Base-by-base conservation (phyloP, 2,888 invertebrate species). In the Alitta virens region DNA sequence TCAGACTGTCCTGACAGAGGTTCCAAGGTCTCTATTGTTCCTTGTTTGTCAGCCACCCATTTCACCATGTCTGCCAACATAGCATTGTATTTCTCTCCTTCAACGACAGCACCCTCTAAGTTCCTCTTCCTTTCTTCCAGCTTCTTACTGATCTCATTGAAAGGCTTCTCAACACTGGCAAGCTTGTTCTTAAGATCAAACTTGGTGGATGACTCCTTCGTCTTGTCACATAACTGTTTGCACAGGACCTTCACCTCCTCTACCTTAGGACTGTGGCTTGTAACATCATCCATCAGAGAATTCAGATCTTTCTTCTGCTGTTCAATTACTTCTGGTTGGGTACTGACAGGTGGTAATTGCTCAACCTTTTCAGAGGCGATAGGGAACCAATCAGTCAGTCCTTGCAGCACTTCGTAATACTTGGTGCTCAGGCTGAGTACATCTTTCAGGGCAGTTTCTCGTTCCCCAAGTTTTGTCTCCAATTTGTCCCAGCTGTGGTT, bases 361-460 rank as follows among this genome's bases (percentile, higher is more conserved):
- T 95, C 95, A 63, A 96, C 84, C 72, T 91, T 90, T 74, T 95
- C 94, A 33, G 90, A 89, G 72, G 95, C 92, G 64, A 88, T 88
- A 77, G 92, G 91, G 54, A 96, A 82, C n/a, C 94, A 92, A 78
- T 92, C 92, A 21, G 90, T 86, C 5, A 97, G 84, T 1, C 92
- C 86, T 62, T 90, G 88, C 2, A 94, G 85, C 1, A 91, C 91
- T 0, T 92, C 91, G 83, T 94, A 94, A 81, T 96, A 95, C 82
- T 95, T 94, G 63, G 92, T 88, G 56, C 93, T 92, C 9, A 94
- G 92, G 74, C 94, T 94, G 1, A 92, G 93, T 0, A 95, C 94
- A 1, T 93, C 93, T 62, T 94, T 93, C 2, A 95, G 84, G 64
- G 90, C 91, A 42, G 89, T 89, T 0, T 94, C 93, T n/a, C 95